phyloP scores from a whole-genome alignment of 2,888 invertebrate genomes.

The Latheticus oryzae region DNA sequence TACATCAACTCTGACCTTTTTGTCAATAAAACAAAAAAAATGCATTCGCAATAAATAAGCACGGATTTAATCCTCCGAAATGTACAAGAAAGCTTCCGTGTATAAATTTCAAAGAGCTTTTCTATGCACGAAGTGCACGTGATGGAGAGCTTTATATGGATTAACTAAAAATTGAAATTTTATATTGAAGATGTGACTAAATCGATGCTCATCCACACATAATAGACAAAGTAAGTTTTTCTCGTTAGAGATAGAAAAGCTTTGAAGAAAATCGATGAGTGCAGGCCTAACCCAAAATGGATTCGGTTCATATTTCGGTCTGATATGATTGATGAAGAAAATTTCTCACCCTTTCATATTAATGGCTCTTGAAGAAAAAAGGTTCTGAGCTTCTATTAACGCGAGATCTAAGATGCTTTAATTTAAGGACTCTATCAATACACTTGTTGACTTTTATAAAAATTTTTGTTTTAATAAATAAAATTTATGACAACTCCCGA shows the following conservation, averaged over 20 bases:
- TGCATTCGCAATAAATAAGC: too few relatives aligned
- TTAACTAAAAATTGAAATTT: slow-evolving; percentile 31
- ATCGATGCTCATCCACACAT: slow-evolving; percentile 4
- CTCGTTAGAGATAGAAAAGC: too few relatives aligned
- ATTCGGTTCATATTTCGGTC: slow-evolving; percentile 9
- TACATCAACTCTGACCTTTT: slow-evolving; percentile 18
- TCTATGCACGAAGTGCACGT: slow-evolving; percentile 24
- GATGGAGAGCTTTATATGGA: slow-evolving; percentile 27
- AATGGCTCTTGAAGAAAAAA: slow-evolving; percentile 15
- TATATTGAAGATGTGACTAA: slow-evolving; percentile 15
- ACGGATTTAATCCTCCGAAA: slow-evolving; percentile 29
- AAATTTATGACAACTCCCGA: too few relatives aligned
- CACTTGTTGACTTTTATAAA: slow-evolving; percentile 2
- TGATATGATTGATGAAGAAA: slow-evolving; percentile 19
- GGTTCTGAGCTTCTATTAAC: too few relatives aligned
- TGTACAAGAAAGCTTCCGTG: slow-evolving; percentile 29
- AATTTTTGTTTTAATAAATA: too few relatives aligned
- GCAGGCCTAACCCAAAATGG: slow-evolving; percentile 1
- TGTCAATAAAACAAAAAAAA: too few relatives aligned
- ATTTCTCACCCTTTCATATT: slow-evolving; percentile 19
- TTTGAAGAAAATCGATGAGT: not conserved
- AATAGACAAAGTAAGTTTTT: too few relatives aligned
- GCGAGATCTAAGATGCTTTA: slow-evolving; percentile 11
- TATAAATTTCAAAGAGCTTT: slow-evolving; percentile 33
- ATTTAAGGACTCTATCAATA: too few relatives aligned